Conservation (phyloP, 2,113 vertebrate species). For the Seriola quinqueradiata region DNA sequence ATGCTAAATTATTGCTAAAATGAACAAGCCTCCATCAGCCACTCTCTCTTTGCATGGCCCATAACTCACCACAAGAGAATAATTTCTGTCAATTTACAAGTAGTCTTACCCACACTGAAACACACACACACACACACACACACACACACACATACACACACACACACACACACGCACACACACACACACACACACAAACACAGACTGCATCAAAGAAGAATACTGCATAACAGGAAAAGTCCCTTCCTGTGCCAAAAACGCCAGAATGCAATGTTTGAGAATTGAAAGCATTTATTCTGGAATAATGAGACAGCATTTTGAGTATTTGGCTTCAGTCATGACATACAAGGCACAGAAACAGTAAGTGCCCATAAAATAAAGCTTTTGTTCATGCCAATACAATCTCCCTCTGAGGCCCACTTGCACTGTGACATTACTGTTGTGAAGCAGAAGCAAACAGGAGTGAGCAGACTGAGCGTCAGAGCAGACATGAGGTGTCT, state of each 20-base stretch:
- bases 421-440: neutral
- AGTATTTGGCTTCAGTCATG: neutral
- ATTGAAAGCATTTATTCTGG: neutral
- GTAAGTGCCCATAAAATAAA: neutral
- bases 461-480: neutral
- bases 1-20: no score
- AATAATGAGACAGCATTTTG: neutral
- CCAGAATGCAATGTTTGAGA: neutral
- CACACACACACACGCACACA: no score
- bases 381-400: neutral
- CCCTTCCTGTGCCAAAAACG: no score
- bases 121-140: no score
- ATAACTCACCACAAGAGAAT: no score
- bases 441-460: neutral
- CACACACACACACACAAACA: no score
- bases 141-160: no score
- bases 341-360: neutral
- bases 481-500: slow-evolving; percentile 39
- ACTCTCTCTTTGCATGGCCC: no score
- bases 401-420: neutral
- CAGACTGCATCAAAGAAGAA: no score
- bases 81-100: no score
- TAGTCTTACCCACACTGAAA: no score
- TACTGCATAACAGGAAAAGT: neutral
- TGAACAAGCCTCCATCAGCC: no score